phyloP scores from a whole-genome alignment of 2,888 invertebrate genomes.

The Chydorus sphaericus region DNA sequence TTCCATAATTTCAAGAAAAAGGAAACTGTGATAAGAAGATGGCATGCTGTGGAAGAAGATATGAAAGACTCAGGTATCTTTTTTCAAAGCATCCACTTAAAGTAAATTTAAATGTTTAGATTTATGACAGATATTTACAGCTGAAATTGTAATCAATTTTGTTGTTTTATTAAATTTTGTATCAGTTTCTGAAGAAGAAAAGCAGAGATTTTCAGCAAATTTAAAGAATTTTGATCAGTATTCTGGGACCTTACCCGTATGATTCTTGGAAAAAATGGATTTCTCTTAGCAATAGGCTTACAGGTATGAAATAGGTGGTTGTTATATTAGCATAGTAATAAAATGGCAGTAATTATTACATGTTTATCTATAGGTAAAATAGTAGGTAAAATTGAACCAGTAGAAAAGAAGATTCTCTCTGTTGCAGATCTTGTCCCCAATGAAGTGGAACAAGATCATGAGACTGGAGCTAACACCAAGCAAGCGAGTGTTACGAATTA shows the following conservation, averaged over 20 bases:
- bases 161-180: slow-evolving; percentile 25
- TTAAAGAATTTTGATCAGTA: slow-evolving; percentile 55
- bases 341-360: not conserved
- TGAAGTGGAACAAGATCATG: slow-evolving; percentile 13
- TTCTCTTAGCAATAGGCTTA: slow-evolving; percentile 50
- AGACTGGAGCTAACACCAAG: not conserved
- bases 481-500: not conserved
- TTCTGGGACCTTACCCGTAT: slow-evolving; percentile 82
- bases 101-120: not conserved
- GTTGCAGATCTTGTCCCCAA: slow-evolving; percentile 54
- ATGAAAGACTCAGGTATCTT: slow-evolving; percentile 37
- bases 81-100: slow-evolving; percentile 12
- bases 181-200: slow-evolving; percentile 45
- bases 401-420: slow-evolving; percentile 58
- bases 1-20: slow-evolving; percentile 65
- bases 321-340: not conserved
- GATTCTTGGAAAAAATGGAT: slow-evolving; percentile 78
- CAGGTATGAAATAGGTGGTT: slow-evolving; percentile 31
- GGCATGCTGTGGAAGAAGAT: slow-evolving; percentile 67
- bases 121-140: not conserved
- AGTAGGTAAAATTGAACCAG: slow-evolving; percentile 48
- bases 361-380: slow-evolving; percentile 34
- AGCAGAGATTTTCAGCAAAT: slow-evolving; percentile 46
- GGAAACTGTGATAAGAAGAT: slow-evolving; percentile 74
- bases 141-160: slow-evolving; percentile 14